Conservation (phyloP, 1,140 invertebrate species). For the Drosophila sp. region DNA sequence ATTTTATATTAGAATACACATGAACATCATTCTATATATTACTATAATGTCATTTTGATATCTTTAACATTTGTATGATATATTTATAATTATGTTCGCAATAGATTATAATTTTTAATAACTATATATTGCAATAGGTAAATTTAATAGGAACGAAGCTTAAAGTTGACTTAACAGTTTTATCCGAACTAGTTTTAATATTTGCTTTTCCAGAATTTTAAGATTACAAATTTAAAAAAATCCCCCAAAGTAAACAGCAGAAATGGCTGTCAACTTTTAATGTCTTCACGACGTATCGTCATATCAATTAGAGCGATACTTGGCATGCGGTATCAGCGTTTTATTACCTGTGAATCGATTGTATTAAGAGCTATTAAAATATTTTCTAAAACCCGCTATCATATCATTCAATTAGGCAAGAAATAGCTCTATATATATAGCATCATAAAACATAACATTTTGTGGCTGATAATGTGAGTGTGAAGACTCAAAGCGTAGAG, state of each 20-base stretch:
- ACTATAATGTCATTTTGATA: too few relatives aligned
- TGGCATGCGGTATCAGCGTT: slow-evolving; percentile 63
- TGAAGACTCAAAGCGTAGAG: slow-evolving; percentile 41
- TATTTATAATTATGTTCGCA: too few relatives aligned
- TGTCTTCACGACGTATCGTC: slow-evolving; percentile 9
- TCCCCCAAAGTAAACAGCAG: neutral
- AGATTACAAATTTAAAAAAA: slow-evolving; percentile 2
- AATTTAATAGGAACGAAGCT: too few relatives aligned
- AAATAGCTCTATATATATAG: slow-evolving; percentile 73
- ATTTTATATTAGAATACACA: too few relatives aligned
- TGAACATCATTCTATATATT: too few relatives aligned
- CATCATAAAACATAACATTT: slow-evolving; percentile 77
- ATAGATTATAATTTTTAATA: too few relatives aligned
- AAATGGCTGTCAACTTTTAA: neutral
- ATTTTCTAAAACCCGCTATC: slow-evolving; percentile 80
- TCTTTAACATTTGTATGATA: too few relatives aligned
- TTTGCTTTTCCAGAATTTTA: neutral
- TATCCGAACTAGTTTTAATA: too few relatives aligned
- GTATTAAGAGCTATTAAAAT: slow-evolving; percentile 83
- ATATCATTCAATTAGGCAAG: slow-evolving; percentile 83
- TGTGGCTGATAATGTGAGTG: slow-evolving; percentile 59
- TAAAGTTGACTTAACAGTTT: too few relatives aligned
- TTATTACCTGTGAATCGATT: slow-evolving; percentile 79
- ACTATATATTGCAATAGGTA: too few relatives aligned
- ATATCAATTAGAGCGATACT: slow-evolving; percentile 46